Evolutionary conservation across 1,140 invertebrate genomes (phyloP).

Genomic region (Heliconius hewitsoni): DNA sequence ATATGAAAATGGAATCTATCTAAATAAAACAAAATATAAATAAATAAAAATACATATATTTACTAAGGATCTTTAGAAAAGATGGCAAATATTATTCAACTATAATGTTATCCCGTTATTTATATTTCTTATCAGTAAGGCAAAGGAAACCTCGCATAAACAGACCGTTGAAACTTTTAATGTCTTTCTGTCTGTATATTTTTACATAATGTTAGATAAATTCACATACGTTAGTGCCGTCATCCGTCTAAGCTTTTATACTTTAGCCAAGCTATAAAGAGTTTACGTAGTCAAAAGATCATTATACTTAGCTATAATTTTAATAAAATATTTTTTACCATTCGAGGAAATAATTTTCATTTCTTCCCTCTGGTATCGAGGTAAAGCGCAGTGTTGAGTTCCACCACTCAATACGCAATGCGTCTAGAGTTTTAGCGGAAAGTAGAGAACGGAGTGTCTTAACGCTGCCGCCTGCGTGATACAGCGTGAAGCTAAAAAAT

Average conservation of each 20-base stretch:
- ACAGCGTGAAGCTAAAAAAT: too few species aligned
- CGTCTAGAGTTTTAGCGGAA: too few species aligned
- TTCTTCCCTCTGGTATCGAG: too few species aligned
- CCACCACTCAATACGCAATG: too few species aligned
- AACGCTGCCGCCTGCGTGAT: too few species aligned
- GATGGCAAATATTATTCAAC: background rate
- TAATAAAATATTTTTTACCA: background rate
- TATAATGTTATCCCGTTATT: background rate
- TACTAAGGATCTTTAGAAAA: too few species aligned
- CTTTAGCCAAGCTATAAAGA: background rate
- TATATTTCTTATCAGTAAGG: slow-evolving; percentile 8
- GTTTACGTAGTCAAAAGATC: background rate
- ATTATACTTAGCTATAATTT: background rate
- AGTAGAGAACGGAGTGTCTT: too few species aligned
- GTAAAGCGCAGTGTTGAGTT: too few species aligned
- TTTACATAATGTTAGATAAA: slow-evolving; percentile 5
- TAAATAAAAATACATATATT: too few species aligned
- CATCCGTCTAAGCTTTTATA: background rate
- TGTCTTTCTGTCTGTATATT: background rate
- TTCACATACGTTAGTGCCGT: background rate
- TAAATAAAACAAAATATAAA: too few species aligned
- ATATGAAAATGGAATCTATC: too few species aligned
- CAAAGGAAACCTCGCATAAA: slow-evolving; percentile 9
- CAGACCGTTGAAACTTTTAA: slow-evolving; percentile 4
- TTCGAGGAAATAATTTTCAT: too few species aligned